These are phyloP conservation scores for Lophotriccus pileatus DNA, from an alignment of 2,797 vertebrate species.

Conservation along the genomic window DNA sequence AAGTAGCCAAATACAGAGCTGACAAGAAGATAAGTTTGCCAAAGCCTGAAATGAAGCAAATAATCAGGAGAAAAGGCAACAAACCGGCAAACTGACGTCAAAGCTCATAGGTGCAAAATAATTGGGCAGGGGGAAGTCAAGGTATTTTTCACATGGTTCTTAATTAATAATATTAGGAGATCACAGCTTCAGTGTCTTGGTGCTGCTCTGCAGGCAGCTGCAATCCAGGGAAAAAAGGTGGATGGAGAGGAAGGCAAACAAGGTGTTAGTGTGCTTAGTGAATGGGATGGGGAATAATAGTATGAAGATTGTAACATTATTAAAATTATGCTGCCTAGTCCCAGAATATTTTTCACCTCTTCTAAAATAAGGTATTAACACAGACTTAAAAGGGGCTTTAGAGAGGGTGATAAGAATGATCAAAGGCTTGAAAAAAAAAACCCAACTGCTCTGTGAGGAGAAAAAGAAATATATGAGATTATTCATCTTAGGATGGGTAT, in stretches of 20 bases:
- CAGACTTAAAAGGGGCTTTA: slow-evolving; percentile 48
- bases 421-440: slow-evolving; percentile 20
- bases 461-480: not conserved
- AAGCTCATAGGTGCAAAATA: not conserved
- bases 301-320: not conserved
- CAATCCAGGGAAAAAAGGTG: not conserved
- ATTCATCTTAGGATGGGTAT: not conserved
- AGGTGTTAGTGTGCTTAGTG: not conserved
- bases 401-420: slow-evolving; percentile 44
- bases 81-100: not conserved
- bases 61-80: not conserved
- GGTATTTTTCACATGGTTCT: not conserved
- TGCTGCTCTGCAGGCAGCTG: not conserved
- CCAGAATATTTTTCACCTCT: slow-evolving; percentile 25
- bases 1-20: not conserved
- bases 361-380: slow-evolving; percentile 15
- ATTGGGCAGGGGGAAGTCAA: not conserved
- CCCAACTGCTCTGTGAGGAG: not conserved
- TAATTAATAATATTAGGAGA: not conserved
- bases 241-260: not conserved
- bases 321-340: slow-evolving; percentile 37
- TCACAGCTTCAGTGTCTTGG: not conserved
- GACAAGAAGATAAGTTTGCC: not conserved
- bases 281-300: not conserved
- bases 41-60: not conserved